phyloP scores from a whole-genome alignment of 1,140 invertebrate genomes.

The Drosophila sulfurigaster region DNA sequence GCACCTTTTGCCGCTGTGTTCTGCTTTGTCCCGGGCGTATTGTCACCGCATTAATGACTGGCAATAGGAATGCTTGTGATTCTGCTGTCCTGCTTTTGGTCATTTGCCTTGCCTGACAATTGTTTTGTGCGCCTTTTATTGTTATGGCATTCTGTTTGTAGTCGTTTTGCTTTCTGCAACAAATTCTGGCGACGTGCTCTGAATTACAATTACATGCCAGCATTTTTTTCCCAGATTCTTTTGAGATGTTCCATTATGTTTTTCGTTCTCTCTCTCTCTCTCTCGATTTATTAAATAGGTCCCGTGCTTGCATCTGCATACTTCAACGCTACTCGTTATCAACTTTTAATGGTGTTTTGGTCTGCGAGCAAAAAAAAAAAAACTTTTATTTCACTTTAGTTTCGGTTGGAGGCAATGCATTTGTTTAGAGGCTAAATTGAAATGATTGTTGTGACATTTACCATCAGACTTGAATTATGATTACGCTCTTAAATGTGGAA shows the following conservation, averaged over 20 bases:
- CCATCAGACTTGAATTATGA: conserved; percentile 55
- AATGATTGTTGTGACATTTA: conserved; percentile 72
- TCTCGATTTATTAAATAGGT: conserved; percentile 33
- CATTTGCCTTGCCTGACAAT: conserved; percentile 65
- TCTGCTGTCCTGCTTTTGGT: conserved; percentile 35
- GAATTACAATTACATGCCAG: conserved; percentile 74
- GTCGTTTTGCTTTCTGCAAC: conserved; percentile 76
- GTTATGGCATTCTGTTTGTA: conserved; percentile 70
- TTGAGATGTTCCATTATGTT: conserved; percentile 43
- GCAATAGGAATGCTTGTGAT: conserved; percentile 42
- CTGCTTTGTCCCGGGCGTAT: conserved; percentile 58
- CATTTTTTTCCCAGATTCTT: conserved; percentile 49
- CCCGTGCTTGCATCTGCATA: conserved; percentile 56
- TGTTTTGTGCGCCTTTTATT: conserved; percentile 77
- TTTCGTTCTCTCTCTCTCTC: conserved; percentile 2
- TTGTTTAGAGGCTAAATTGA: conserved; percentile 57
- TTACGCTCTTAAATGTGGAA: conserved; percentile 36
- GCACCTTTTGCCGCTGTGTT: conserved; percentile 56
- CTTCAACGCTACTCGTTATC: conserved; percentile 69
- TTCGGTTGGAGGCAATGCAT: conserved; percentile 40
- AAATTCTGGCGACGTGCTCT: conserved; percentile 77
- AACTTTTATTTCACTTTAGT: conserved; percentile 45
- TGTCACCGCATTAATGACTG: conserved; percentile 72
- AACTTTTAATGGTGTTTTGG: conserved; percentile 74
- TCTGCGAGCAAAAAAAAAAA: conserved; percentile 10